Evolutionary conservation across 2,113 vertebrate genomes (phyloP).

Genomic region (Zosterops borbonicus): DNA sequence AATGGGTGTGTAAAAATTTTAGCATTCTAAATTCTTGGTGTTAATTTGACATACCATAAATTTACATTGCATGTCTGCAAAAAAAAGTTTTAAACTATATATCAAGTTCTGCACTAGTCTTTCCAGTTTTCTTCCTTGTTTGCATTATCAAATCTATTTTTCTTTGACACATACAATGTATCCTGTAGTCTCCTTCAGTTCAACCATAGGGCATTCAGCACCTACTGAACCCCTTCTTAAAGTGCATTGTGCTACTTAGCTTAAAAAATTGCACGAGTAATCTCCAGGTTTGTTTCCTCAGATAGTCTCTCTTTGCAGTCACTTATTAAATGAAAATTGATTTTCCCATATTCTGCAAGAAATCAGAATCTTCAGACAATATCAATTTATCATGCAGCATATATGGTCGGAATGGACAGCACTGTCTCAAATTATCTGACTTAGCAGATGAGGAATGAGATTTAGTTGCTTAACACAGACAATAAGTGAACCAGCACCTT

Average conservation of each 20-base stretch:
- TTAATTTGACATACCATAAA: background rate
- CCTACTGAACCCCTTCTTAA: background rate
- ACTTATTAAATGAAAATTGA: constrained; percentile 3
- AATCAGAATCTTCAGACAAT: background rate
- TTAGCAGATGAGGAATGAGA: background rate
- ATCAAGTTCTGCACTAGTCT: background rate
- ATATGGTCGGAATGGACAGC: background rate
- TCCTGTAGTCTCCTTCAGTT: background rate
- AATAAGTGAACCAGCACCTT: background rate
- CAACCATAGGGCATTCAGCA: background rate
- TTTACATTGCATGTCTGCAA: background rate
- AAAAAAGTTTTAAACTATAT: background rate
- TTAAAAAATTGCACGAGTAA: background rate
- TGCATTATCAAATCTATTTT: background rate
- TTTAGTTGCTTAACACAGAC: background rate
- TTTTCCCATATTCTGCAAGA: background rate
- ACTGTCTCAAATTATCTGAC: background rate
- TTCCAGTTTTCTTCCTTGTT: background rate
- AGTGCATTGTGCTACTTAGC: background rate
- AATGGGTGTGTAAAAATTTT: background rate
- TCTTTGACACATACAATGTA: background rate
- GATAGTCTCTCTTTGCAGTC: background rate
- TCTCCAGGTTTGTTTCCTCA: background rate
- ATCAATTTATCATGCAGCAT: background rate
- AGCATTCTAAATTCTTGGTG: background rate